Evolutionary conservation across 2,113 vertebrate species (phyloP).

Genomic region (Sceloporus tristichus): DNA sequence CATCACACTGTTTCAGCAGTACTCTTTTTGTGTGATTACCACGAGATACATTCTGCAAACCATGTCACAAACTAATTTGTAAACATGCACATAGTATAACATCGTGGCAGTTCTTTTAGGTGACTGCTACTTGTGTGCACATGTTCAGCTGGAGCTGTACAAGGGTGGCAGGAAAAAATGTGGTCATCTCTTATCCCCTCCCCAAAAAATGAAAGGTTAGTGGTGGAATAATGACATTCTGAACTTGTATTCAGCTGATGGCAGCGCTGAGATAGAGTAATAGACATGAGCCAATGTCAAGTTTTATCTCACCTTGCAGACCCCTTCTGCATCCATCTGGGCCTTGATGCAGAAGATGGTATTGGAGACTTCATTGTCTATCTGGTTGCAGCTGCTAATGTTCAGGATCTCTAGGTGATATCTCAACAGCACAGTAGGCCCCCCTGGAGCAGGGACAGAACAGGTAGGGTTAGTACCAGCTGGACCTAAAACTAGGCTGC

Average conservation of each 20-base stretch:
- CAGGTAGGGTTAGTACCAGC: neutral
- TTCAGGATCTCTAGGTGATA: constrained; percentile 29
- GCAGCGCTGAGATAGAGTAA: neutral
- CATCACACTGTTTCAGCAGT: neutral
- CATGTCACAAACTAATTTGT: neutral
- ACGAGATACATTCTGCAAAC: neutral
- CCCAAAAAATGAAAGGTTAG: too few relatives aligned
- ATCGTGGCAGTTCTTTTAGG: neutral
- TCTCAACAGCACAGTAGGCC: constrained; percentile 45
- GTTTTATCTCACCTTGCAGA: constrained; percentile 16
- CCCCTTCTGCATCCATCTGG: constrained; percentile 18
- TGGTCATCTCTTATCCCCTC: neutral
- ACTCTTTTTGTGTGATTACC: neutral
- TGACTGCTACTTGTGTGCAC: neutral
- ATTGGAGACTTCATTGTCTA: constrained; percentile 29
- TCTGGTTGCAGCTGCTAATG: constrained; percentile 28
- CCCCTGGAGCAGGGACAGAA: constrained; percentile 19
- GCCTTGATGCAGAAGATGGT: constrained; percentile 50
- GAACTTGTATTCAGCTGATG: neutral
- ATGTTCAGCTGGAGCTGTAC: neutral
- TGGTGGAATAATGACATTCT: neutral
- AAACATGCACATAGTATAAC: neutral
- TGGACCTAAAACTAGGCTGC: neutral
- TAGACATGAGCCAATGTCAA: neutral
- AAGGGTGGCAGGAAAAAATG: neutral